Percentiles rank a stretch among this genome's conserved stretches.
These are phyloP conservation scores for Epizoanthus scotinus DNA, from an alignment of 92 coral and sea anemone species.

Conservation along the genomic window DNA sequence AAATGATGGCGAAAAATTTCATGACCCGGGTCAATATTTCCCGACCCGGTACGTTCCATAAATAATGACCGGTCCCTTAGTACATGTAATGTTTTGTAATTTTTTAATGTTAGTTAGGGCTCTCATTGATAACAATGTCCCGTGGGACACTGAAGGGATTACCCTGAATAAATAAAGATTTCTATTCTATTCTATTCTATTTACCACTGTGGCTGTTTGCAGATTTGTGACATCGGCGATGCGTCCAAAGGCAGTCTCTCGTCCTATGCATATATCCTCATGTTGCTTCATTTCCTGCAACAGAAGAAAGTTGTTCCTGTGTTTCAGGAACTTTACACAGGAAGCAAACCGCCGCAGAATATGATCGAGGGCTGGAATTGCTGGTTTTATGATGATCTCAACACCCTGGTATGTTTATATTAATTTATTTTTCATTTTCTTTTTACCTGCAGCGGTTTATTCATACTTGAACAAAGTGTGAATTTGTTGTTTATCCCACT, in stretches of 20 bases:
- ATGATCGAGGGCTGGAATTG: conserved; percentile 91
- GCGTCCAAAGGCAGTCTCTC: conserved; percentile 97
- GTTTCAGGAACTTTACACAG: conserved; percentile 75
- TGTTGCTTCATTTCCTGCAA: conserved; percentile 92
- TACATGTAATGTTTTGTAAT: too few species aligned
- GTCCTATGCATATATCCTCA: conserved; percentile 92
- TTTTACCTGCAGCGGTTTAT: too few species aligned
- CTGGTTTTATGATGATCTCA: conserved; percentile 80
- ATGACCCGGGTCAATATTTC: too few species aligned
- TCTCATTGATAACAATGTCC: too few species aligned
- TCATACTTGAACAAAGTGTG: too few species aligned
- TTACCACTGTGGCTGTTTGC: neutral
- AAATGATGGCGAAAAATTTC: too few species aligned
- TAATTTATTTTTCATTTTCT: neutral
- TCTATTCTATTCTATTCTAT: neutral
- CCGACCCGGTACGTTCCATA: too few species aligned
- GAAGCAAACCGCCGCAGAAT: conserved; percentile 55
- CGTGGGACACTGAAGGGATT: too few species aligned
- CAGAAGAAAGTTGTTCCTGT: conserved; percentile 84
- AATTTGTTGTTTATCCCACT: too few species aligned
- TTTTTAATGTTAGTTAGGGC: too few species aligned
- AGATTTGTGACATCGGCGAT: conserved; percentile 99
- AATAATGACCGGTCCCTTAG: too few species aligned
- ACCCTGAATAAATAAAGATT: too few species aligned
- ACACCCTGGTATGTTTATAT: conserved; percentile 67